Percentiles rank a stretch among this genome's conserved stretches.
These are phyloP conservation scores for Drosophila macrospina DNA, from an alignment of 2,888 invertebrate species.

Conservation along the genomic window DNA sequence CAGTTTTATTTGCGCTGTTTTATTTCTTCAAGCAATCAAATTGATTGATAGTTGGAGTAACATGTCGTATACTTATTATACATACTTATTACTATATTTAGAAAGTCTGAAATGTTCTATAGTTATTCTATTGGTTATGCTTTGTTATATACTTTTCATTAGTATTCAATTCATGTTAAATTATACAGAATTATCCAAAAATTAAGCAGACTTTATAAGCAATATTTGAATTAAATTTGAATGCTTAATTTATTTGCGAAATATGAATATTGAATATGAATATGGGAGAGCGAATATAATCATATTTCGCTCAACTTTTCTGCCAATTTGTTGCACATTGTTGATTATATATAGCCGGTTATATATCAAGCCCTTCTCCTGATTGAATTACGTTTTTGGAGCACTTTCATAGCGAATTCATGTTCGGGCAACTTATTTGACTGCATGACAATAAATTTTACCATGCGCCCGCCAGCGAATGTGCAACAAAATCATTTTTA, in stretches of 20 bases:
- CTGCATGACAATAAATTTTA: slow-evolving; percentile 60
- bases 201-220: too few relatives aligned
- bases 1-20: neutral
- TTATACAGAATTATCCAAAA: too few relatives aligned
- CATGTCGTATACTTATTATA: slow-evolving; percentile 4
- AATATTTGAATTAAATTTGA: too few relatives aligned
- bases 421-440: slow-evolving; percentile 46
- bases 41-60: neutral
- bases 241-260: too few relatives aligned
- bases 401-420: slow-evolving; percentile 26
- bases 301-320: neutral
- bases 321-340: slow-evolving; percentile 8
- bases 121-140: too few relatives aligned
- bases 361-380: slow-evolving; percentile 4
- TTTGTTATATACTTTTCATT: too few relatives aligned
- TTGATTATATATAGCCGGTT: slow-evolving; percentile 7
- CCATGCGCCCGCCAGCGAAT: slow-evolving; percentile 53
- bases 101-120: too few relatives aligned
- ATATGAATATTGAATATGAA: slow-evolving; percentile 23
- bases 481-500: slow-evolving; percentile 72
- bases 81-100: neutral
- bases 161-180: too few relatives aligned
- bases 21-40: neutral
- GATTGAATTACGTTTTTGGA: slow-evolving; percentile 8
- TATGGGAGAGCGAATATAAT: neutral